phyloP scores from a whole-genome alignment of 2,113 vertebrate genomes.

The Mustela lutreola region DNA sequence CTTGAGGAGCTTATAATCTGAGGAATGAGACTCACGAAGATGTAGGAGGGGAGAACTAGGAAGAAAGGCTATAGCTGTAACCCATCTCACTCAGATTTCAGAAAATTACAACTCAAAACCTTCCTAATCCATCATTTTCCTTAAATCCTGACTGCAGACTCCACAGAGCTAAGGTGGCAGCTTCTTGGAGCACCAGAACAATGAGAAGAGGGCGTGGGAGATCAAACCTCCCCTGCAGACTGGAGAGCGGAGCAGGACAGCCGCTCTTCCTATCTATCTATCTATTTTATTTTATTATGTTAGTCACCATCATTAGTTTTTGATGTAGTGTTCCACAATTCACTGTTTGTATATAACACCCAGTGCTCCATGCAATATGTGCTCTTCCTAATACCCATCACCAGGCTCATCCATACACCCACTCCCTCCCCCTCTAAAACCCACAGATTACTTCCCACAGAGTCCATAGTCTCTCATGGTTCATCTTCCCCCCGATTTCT shows the following conservation, averaged over 20 bases:
- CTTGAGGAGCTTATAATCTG: not conserved
- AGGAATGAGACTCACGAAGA: not conserved
- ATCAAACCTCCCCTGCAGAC: not conserved
- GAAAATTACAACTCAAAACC: conserved; percentile 41
- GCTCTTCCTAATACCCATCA: too few species aligned
- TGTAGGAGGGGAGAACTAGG: not conserved
- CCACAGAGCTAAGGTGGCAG: not conserved
- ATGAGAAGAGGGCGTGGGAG: not conserved
- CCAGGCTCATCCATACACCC: too few species aligned
- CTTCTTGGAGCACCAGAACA: not conserved
- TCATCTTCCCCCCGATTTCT: too few species aligned
- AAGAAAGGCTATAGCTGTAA: not conserved
- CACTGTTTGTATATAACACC: too few species aligned
- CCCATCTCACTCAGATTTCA: not conserved
- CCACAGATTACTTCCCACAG: too few species aligned
- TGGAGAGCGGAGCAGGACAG: not conserved
- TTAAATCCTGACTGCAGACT: not conserved
- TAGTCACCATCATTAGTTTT: too few species aligned
- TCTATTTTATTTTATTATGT: too few species aligned
- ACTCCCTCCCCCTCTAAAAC: too few species aligned
- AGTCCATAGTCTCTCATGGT: too few species aligned
- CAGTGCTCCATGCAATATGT: too few species aligned
- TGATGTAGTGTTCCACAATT: too few species aligned
- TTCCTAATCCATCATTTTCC: not conserved
- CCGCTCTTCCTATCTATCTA: too few species aligned